Evolutionary conservation across 2,113 vertebrate genomes (phyloP), one percentile per base, ranked within the genome.

Genomic region (Bos indicus): DNA sequence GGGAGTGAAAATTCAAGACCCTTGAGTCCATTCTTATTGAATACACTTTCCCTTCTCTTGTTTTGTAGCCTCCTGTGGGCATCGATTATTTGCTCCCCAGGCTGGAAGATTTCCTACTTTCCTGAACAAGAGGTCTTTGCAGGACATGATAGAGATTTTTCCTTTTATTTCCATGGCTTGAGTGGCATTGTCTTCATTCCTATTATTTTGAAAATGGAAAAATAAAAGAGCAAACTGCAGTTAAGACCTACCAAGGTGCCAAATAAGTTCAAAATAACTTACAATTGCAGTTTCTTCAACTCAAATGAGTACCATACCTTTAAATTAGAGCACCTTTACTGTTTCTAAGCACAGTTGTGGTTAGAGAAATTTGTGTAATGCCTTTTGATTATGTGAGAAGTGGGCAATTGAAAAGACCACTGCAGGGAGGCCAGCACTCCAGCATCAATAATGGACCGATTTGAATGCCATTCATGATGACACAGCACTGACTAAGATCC

Each of bases 191-290:
- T 74, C 59, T 92, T 88, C 46, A 51, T 71, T 95, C 92, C 56
- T 95, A 59, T 84, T 95, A 91, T 90, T 94, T 93, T 82, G 78
- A 88, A 96, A 97, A 77, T 81, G 26, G 57, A 33, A 59, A 92
- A 92, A 92, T 94, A 62, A 82, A 90, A 91, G n/a, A 48, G 23
- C 57, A 78, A 95, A 95, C 83, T 56, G 28, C 57, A 94, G 28
- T 71, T 40, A 54, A 80, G 19, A 60, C 25, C 23, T 78, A 88
- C 78, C 57, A 74, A 95, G 36, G 21, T 93, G 46, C 36, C 57
- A 95, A 77, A 54, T 57, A 85, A 88, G 78, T 91, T 80, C 77
- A 93, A 94, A 96, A 93, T 92, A 90, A 94, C 40, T 80, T 92
- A 85, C 46, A 71, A 74, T 36, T 88, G 25, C 67, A 57, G 16